These are phyloP conservation scores for Leucophenga montana DNA, from an alignment of 2,888 invertebrate genomes.

Conservation along the genomic window DNA sequence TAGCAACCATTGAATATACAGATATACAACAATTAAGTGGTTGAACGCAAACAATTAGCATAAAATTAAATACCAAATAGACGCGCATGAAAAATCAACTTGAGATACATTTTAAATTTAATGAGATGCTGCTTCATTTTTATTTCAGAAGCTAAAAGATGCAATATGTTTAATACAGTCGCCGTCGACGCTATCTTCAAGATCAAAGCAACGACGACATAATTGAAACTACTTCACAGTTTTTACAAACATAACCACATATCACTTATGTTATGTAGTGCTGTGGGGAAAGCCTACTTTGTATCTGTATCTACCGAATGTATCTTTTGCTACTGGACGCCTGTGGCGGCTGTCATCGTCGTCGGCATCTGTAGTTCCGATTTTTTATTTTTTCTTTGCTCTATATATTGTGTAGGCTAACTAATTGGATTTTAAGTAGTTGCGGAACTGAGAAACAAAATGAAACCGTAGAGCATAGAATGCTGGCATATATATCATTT, in stretches of 20 bases:
- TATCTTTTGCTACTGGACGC: slow-evolving; percentile 23
- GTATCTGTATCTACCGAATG: slow-evolving; percentile 26
- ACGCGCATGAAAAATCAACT: slow-evolving; percentile 57
- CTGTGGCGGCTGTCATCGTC: slow-evolving; percentile 46
- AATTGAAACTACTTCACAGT: slow-evolving; percentile 70
- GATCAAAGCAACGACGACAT: slow-evolving; percentile 66
- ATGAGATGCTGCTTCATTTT: slow-evolving; percentile 14
- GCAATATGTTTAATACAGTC: slow-evolving; percentile 13
- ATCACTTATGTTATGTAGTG: slow-evolving; percentile 13
- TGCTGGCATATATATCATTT: slow-evolving; percentile 12
- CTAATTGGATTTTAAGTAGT: slow-evolving; percentile 64
- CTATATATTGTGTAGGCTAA: slow-evolving; percentile 30
- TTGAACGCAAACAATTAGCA: slow-evolving; percentile 59
- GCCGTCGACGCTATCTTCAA: slow-evolving; percentile 34
- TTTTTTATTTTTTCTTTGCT: slow-evolving; percentile 3
- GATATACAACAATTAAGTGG: slow-evolving; percentile 15
- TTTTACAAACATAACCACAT: slow-evolving; percentile 40
- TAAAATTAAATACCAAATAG: slow-evolving; percentile 54
- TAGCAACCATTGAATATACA: slow-evolving; percentile 11
- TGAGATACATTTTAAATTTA: slow-evolving; percentile 34
- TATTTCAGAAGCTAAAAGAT: too few relatives aligned
- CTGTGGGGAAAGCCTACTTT: slow-evolving; percentile 11
- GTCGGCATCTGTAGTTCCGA: slow-evolving; percentile 37
- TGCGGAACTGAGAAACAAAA: slow-evolving; percentile 44
- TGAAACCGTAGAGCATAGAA: neutral